Base-by-base conservation (phyloP, 1,140 invertebrate species). In the Drosophila serrata region DNA sequence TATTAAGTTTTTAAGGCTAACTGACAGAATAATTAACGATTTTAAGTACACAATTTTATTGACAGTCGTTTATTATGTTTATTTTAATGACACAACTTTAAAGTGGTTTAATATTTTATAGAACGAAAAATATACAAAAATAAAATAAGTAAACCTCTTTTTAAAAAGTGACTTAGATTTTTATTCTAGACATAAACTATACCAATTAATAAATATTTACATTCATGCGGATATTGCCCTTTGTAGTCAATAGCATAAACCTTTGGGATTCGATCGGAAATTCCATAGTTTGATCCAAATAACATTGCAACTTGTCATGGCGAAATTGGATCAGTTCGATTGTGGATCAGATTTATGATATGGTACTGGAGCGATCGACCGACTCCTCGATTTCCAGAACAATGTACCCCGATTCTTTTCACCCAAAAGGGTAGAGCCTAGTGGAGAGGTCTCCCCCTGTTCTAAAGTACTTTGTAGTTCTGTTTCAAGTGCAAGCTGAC, bases 401-500 rank as follows among this genome's bases (percentile, higher is more conserved):
- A 70, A 58, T 19, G 24, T 46, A 42, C 42, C n/a, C 2, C 33
- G 51, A 58, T 39, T 70, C 60, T 48, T 74, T 29, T 29, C 60
- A 45, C 70, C 48, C 15, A 17, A 9, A n/a, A 27, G n/a, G 56
- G 64, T 4, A 6, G 55, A 13, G 13, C 29, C 17, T 11, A n/a
- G 0, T 40, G 15, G 55, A 39, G 55, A 27, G 55, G 55, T 57
- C 33, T 57, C 19, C 19, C 19, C 24, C 31, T 9, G 22, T 4
- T n/a, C 19, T 37, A 12, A 27, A 35, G 48, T 45, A 31, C 48
- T 31, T 48, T 48, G 40, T 27, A 17, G 22, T 49, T 75, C 24
- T 39, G 40, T 75, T 64, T 75, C 73, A 57, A 75, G 59, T 75
- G 73, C 73, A 67, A 17, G 11, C 61, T 76, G 74, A 67, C 37